phyloP scores from a whole-genome alignment of 2,888 invertebrate genomes.

The Epiblema foenella region DNA sequence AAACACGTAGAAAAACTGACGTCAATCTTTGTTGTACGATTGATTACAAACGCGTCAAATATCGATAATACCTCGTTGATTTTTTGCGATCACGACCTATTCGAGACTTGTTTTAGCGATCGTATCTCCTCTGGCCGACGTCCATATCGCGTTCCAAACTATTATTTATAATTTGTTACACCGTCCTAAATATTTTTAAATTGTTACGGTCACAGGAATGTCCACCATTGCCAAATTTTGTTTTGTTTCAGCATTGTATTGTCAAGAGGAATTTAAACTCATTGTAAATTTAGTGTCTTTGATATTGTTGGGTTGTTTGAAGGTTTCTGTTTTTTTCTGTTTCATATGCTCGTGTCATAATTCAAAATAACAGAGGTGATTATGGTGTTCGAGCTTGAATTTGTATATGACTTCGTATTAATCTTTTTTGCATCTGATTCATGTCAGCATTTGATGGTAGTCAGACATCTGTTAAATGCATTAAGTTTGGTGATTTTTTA shows the following conservation, averaged over 20 bases:
- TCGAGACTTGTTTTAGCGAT: slow-evolving; percentile 54
- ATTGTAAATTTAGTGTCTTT: slow-evolving; percentile 18
- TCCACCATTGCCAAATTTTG: slow-evolving; percentile 37
- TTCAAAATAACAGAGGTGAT: slow-evolving; percentile 40
- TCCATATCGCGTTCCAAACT: slow-evolving; percentile 52
- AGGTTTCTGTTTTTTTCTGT: no score
- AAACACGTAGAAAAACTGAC: slow-evolving; percentile 24
- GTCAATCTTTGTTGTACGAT: slow-evolving; percentile 14
- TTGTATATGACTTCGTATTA: slow-evolving; percentile 32
- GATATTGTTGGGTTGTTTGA: slow-evolving; percentile 29
- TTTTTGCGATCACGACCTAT: slow-evolving; percentile 57
- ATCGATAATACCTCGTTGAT: slow-evolving; percentile 47
- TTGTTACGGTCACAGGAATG: slow-evolving; percentile 45
- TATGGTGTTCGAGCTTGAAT: slow-evolving; percentile 19
- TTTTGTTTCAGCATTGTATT: slow-evolving; percentile 40
- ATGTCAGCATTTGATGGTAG: slow-evolving; percentile 40
- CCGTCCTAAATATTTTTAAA: slow-evolving; percentile 55
- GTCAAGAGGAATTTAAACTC: slow-evolving; percentile 28
- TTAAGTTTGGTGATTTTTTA: slow-evolving; percentile 38
- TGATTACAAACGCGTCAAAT: slow-evolving; percentile 28
- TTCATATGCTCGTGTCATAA: slow-evolving; percentile 29
- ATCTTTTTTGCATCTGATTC: slow-evolving; percentile 35
- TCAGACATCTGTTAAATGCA: slow-evolving; percentile 41
- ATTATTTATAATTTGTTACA: slow-evolving; percentile 57
- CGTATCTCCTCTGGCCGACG: slow-evolving; percentile 47